Conservation (phyloP, 1,140 invertebrate genomes). For the Alviniconcha marisindica region DNA sequence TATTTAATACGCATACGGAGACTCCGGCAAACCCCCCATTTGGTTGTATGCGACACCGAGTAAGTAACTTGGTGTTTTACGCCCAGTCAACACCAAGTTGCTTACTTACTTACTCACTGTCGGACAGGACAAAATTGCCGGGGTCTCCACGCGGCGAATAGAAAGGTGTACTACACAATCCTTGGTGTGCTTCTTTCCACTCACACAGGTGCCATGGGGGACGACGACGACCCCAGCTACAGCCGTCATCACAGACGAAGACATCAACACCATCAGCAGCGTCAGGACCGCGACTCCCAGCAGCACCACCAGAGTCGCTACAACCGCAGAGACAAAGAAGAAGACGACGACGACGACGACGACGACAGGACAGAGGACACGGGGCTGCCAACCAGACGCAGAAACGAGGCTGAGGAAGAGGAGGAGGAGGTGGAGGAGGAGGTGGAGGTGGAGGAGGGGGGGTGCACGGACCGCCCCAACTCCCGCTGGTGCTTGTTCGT, state of each 20-base stretch:
- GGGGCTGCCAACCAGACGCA: not conserved
- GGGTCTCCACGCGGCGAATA: too few relatives aligned
- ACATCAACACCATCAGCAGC: conserved; percentile 1
- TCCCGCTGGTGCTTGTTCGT: conserved; percentile 62
- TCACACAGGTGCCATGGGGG: conserved; percentile 27
- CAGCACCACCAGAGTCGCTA: not conserved
- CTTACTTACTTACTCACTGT: too few relatives aligned
- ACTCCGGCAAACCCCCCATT: too few relatives aligned
- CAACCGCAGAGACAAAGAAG: too few relatives aligned
- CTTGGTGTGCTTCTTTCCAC: too few relatives aligned
- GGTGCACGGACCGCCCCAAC: conserved; percentile 81
- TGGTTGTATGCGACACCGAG: too few relatives aligned
- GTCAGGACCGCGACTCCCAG: not conserved
- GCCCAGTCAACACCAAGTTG: too few relatives aligned
- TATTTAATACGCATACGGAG: too few relatives aligned
- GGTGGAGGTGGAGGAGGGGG: conserved; percentile 65
- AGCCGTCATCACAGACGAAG: not conserved
- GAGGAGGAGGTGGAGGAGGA: not conserved
- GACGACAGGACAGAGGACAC: not conserved
- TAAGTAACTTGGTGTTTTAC: too few relatives aligned
- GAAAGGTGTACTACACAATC: too few relatives aligned
- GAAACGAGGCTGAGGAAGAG: not conserved
- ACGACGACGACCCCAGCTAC: not conserved
- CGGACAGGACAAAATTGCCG: too few relatives aligned
- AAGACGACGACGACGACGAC: not conserved